Base-by-base conservation (phyloP, 1,140 invertebrate genomes). In the Akabosia matsudoensis region DNA sequence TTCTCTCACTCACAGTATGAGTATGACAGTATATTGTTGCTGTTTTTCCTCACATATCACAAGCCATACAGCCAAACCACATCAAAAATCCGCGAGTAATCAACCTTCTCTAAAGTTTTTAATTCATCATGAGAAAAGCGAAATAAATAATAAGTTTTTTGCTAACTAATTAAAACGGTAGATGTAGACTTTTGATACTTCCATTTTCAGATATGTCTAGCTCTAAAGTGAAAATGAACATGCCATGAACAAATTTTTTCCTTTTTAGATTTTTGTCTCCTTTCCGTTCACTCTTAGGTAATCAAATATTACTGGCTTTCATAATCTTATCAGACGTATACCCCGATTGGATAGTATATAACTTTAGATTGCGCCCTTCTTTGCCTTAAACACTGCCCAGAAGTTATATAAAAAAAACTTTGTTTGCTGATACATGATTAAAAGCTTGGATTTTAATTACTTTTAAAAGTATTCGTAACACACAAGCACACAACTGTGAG, bases 371-470 rank as follows among this genome's bases (percentile, higher is more conserved):
- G n/a, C n/a, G n/a, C n/a, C n/a, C n/a, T n/a, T n/a, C n/a, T n/a
- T n/a, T n/a, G n/a, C n/a, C n/a, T n/a, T n/a, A n/a, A n/a, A n/a
- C n/a, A n/a, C n/a, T n/a, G n/a, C n/a, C 54, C 7, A 61, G 13
- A 14, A 24, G 13, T 22, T 61, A 4, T 24, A 14, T 22, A 16
- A 22, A 61, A 24, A 61, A 13, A 61, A 61, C 54, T 14, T 10
- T n/a, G n/a, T n/a, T 22, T 61, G 54, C 14, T 4, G 4, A 67
- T 30, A 67, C 61, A 67, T 67, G 61, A 67, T 13, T 67, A 10
- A n/a, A 28, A 67, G 61, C 22, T 67, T 67, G 7, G 31, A 31
- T 30, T 67, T 31, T 67, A 67, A 67, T 67, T 67, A 67, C 30
- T 4, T 45, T 45, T 45, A 45, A 10, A 45, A 45, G 7, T 18